These are phyloP conservation scores for Murina feae DNA, from an alignment of 2,113 vertebrate species.

Conservation along the genomic window DNA sequence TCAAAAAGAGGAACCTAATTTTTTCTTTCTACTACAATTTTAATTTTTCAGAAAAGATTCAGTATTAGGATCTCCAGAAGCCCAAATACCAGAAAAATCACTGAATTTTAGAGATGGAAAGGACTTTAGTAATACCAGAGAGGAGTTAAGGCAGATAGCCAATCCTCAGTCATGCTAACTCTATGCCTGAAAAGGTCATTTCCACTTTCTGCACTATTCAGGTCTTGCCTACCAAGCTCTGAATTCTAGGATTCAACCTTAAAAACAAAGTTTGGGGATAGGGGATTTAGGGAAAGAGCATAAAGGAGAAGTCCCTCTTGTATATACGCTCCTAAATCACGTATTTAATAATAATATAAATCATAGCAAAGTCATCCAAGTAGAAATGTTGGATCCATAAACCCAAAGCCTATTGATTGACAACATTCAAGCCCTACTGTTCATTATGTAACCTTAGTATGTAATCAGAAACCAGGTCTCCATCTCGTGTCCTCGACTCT, in stretches of 20 bases:
- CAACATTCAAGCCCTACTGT: neutral
- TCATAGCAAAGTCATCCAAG: neutral
- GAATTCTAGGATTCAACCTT: neutral
- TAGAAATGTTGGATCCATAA: neutral
- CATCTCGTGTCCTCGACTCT: neutral
- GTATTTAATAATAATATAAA: neutral
- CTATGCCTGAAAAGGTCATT: neutral
- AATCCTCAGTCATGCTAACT: neutral
- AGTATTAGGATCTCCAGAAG: neutral
- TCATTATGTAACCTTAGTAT: neutral
- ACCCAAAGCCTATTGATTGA: neutral
- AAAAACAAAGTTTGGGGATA: neutral
- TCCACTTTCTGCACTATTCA: neutral
- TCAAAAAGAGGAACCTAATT: slow-evolving; percentile 17
- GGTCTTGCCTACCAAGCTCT: neutral
- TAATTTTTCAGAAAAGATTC: slow-evolving; percentile 18
- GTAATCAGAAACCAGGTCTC: neutral
- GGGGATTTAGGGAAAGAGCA: neutral
- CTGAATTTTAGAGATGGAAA: neutral
- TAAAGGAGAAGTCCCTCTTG: neutral
- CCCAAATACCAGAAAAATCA: slow-evolving; percentile 2
- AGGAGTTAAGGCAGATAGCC: neutral
- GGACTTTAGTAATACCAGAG: neutral
- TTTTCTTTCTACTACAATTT: slow-evolving; percentile 6
- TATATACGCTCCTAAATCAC: neutral